These are phyloP conservation scores for Ochropleura leucogaster DNA, from an alignment of 2,888 invertebrate genomes.

Conservation along the genomic window DNA sequence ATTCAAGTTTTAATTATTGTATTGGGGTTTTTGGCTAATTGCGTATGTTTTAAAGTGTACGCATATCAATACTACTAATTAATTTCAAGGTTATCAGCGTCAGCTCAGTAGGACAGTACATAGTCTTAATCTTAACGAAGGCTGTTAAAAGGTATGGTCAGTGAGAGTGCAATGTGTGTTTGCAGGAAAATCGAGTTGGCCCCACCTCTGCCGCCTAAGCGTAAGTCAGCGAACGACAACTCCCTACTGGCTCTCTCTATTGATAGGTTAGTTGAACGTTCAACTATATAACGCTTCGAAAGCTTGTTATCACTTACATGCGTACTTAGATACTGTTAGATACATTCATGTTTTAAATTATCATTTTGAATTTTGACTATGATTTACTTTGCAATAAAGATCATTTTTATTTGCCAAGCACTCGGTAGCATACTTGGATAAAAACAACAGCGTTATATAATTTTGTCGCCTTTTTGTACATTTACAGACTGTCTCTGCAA, in stretches of 20 bases:
- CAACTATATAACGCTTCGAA: slow-evolving; percentile 38
- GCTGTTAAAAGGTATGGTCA: slow-evolving; percentile 55
- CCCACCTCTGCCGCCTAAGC: slow-evolving; percentile 95
- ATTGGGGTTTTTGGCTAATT: slow-evolving; percentile 36
- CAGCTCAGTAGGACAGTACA: slow-evolving; percentile 1
- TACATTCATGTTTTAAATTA: slow-evolving; percentile 32
- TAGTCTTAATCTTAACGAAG: slow-evolving; percentile 16
- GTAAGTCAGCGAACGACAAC: slow-evolving; percentile 90
- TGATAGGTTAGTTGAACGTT: slow-evolving; percentile 89
- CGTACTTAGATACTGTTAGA: slow-evolving; percentile 33
- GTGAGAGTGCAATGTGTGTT: slow-evolving; percentile 76
- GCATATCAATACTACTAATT: neutral
- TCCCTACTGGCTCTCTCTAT: slow-evolving; percentile 90
- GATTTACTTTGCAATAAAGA: slow-evolving; percentile 15
- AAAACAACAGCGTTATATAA: neutral
- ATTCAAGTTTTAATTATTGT: slow-evolving; percentile 29
- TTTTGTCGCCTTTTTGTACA: slow-evolving; percentile 9
- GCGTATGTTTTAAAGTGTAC: slow-evolving; percentile 16
- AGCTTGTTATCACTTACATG: slow-evolving; percentile 48
- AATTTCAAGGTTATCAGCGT: slow-evolving; percentile 18
- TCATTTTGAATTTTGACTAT: slow-evolving; percentile 9
- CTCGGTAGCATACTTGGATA: neutral
- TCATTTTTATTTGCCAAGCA: slow-evolving; percentile 26
- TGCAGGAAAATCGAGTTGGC: slow-evolving; percentile 92
- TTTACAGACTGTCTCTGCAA: slow-evolving; percentile 92